Evolutionary conservation across 2,113 vertebrate species (phyloP).

Genomic region (Laterallus jamaicensis): DNA sequence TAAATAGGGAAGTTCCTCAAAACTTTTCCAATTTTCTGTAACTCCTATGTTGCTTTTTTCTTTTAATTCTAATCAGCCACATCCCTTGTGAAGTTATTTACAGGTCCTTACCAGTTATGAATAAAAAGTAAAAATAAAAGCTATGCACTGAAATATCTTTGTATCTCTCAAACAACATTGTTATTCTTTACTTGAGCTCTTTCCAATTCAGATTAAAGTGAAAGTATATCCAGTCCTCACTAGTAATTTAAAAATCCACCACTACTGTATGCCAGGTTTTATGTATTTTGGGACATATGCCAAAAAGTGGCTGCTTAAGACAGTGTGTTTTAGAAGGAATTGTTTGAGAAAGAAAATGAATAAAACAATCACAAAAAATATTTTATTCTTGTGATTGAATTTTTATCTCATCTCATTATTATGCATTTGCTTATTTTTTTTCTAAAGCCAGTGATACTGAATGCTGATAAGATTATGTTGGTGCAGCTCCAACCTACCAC

Average conservation of each 20-base stretch:
- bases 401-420: conserved; percentile 53
- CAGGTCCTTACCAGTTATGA: conserved; percentile 22
- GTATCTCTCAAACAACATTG: conserved; percentile 27
- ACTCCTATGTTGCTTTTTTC: neutral
- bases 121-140: conserved; percentile 53
- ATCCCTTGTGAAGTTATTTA: conserved; percentile 41
- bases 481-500: neutral
- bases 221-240: conserved; percentile 34
- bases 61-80: conserved; percentile 14
- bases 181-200: conserved; percentile 48
- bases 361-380: conserved; percentile 50
- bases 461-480: neutral
- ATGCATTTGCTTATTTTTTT: neutral
- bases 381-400: conserved; percentile 48
- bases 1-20: neutral
- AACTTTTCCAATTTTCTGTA: neutral
- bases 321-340: neutral
- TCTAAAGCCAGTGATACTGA: neutral
- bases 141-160: neutral
- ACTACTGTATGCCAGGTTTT: conserved; percentile 31
- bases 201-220: conserved; percentile 60
- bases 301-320: conserved; percentile 7
- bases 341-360: conserved; percentile 31
- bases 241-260: conserved; percentile 54
- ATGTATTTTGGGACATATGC: neutral